Evolutionary conservation across 2,113 vertebrate species (phyloP).

Genomic region (Cyprinus carpio): DNA sequence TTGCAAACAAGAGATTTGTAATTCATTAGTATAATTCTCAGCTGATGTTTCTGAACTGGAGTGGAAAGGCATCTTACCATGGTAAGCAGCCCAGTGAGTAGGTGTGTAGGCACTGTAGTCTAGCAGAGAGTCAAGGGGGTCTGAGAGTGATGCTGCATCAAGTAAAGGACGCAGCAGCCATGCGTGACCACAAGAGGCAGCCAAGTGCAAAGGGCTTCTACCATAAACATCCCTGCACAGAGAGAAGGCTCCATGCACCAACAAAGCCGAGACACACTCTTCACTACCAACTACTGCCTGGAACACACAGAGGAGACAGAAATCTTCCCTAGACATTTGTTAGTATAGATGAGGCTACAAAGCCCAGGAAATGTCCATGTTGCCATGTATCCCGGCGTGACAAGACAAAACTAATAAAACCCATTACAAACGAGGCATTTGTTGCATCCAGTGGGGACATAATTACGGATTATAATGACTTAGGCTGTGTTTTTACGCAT

Average conservation of each 20-base stretch:
- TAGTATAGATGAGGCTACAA: too few relatives aligned
- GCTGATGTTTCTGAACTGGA: not conserved
- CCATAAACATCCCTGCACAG: constrained; percentile 91
- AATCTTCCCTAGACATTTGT: too few relatives aligned
- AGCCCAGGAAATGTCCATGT: too few relatives aligned
- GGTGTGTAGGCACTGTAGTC: constrained; percentile 94
- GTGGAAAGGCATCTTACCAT: constrained; percentile 79
- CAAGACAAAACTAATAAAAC: too few relatives aligned
- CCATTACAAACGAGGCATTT: too few relatives aligned
- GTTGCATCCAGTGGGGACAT: too few relatives aligned
- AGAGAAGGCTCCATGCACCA: constrained; percentile 91
- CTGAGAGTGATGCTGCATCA: constrained; percentile 82
- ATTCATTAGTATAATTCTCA: not conserved
- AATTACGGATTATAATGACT: too few relatives aligned
- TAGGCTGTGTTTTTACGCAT: too few relatives aligned
- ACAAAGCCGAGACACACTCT: constrained; percentile 85
- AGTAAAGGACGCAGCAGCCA: constrained; percentile 82
- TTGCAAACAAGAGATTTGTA: not conserved
- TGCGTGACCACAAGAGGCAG: constrained; percentile 86
- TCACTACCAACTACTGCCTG: too few relatives aligned
- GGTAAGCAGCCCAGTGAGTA: constrained; percentile 94
- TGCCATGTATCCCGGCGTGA: too few relatives aligned
- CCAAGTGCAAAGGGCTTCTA: constrained; percentile 88
- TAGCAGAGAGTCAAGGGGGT: constrained; percentile 88
- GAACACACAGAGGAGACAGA: too few relatives aligned